Evolutionary conservation across 2,888 invertebrate species (phyloP).

Genomic region (Lasioglossum calceatum): DNA sequence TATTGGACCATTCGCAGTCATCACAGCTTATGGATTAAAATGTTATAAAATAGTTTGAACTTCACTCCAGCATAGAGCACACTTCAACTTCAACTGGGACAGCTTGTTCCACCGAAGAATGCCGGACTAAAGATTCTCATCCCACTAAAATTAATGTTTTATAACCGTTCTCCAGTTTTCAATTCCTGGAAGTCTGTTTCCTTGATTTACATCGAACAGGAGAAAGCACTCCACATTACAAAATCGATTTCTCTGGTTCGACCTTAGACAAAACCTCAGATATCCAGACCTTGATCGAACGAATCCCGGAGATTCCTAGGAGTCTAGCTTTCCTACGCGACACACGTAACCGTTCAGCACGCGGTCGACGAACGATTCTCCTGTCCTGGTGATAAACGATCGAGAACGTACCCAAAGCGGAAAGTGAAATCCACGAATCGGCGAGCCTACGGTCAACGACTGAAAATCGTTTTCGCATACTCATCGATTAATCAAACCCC

Average conservation of each 20-base stretch:
- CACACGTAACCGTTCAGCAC: not conserved
- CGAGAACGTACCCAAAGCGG: constrained; percentile 17
- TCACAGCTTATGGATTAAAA: too few relatives aligned
- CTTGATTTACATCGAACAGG: constrained; percentile 40
- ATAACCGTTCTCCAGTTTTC: not conserved
- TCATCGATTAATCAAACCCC: not conserved
- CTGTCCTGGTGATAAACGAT: constrained; percentile 9
- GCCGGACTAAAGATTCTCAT: not conserved
- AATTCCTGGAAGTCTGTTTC: not conserved
- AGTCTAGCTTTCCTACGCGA: constrained; percentile 9
- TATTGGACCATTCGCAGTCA: not conserved
- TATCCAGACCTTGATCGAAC: constrained; percentile 24
- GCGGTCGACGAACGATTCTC: not conserved
- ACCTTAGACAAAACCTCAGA: constrained; percentile 19
- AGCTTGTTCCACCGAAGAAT: not conserved
- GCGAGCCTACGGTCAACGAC: constrained; percentile 47
- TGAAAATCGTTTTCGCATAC: not conserved
- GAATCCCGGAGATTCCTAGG: not conserved
- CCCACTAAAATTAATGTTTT: not conserved
- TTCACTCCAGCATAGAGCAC: too few relatives aligned
- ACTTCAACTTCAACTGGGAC: not conserved
- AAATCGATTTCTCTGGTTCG: constrained; percentile 52
- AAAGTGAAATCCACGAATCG: constrained; percentile 65
- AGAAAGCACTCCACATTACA: constrained; percentile 48
- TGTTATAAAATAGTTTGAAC: too few relatives aligned